A percentile compares a stretch with the other conserved stretches of the same genome.
Evolutionary conservation across 2,888 invertebrate species (phyloP).

Genomic region (Homarus gammarus): DNA sequence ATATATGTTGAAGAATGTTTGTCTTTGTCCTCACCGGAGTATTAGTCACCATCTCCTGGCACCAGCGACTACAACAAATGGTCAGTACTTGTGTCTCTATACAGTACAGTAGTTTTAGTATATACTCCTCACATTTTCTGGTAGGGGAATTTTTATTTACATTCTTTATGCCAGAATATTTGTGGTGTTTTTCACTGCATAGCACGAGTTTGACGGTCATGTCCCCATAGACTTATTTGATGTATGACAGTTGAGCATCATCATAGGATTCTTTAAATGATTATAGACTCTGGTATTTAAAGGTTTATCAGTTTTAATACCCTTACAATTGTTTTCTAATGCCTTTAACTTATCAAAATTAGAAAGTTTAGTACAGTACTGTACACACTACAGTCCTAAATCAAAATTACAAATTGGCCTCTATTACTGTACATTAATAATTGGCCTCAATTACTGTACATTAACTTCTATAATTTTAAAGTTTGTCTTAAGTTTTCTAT

Average conservation of each 20-base stretch:
- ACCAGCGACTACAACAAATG: not conserved
- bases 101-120: too few relatives aligned
- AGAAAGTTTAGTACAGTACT: too few relatives aligned
- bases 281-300: too few relatives aligned
- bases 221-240: not conserved
- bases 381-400: too few relatives aligned
- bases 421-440: too few relatives aligned
- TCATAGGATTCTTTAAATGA: not conserved
- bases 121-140: not conserved
- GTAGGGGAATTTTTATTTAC: not conserved
- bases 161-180: not conserved
- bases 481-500: too few relatives aligned
- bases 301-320: too few relatives aligned
- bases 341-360: too few relatives aligned
- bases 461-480: too few relatives aligned
- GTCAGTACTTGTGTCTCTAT: not conserved
- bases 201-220: not conserved
- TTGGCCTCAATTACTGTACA: too few relatives aligned
- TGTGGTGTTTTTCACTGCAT: not conserved
- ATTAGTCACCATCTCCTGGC: not conserved
- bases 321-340: too few relatives aligned
- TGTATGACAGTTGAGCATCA: not conserved
- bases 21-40: not conserved
- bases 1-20: not conserved
- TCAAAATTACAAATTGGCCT: too few relatives aligned